These are phyloP conservation scores for Adelphocoris suturalis DNA, from an alignment of 2,888 invertebrate genomes.

Conservation along the genomic window DNA sequence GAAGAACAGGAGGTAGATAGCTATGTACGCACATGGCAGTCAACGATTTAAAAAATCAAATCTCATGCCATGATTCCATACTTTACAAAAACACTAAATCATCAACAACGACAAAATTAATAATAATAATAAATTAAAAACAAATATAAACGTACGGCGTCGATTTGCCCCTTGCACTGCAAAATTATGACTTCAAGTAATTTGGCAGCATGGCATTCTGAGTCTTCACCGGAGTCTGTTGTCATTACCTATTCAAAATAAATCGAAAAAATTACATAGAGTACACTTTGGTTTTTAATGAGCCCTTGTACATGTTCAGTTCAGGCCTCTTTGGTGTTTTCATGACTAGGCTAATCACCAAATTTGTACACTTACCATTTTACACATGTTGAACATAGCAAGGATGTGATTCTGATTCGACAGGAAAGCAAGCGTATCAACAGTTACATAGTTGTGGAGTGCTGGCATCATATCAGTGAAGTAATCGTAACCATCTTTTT, in stretches of 20 bases:
- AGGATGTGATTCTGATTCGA: slow-evolving; percentile 93
- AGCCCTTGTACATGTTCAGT: no score
- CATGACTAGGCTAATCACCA: no score
- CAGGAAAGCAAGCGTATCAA: slow-evolving; percentile 95
- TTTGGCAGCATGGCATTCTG: slow-evolving; percentile 98
- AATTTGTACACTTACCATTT: slow-evolving; percentile 84
- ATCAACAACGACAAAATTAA: not conserved
- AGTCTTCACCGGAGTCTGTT: slow-evolving; percentile 90
- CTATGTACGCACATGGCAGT: no score
- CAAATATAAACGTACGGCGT: slow-evolving; percentile 81
- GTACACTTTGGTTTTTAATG: no score
- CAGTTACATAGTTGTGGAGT: slow-evolving; percentile 97
- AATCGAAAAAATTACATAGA: not conserved
- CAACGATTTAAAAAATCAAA: no score
- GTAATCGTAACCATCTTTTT: slow-evolving; percentile 96
- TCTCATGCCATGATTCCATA: no score
- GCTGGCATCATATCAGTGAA: slow-evolving; percentile 99
- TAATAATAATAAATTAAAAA: not conserved
- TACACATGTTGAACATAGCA: slow-evolving; percentile 97
- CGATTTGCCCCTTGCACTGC: slow-evolving; percentile 94
- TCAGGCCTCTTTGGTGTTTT: no score
- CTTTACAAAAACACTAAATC: no score
- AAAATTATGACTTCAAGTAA: slow-evolving; percentile 96
- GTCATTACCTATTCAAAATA: slow-evolving; percentile 81
- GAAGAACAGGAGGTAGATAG: no score